Conservation (phyloP, 2,113 vertebrate genomes). For the Platysternon megacephalum region DNA sequence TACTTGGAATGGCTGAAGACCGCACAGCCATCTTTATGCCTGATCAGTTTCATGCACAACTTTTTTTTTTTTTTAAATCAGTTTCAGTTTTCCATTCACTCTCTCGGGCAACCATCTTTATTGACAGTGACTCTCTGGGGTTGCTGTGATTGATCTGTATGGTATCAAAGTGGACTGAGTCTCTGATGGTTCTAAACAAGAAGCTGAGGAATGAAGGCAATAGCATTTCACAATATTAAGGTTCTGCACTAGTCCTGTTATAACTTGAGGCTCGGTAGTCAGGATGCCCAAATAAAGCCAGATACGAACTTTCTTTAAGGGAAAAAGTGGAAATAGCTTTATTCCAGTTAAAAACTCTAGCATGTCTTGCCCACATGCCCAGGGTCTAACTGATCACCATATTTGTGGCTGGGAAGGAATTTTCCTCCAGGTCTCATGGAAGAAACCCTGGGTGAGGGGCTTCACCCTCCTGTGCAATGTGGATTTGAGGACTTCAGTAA, state of each 20-base stretch:
- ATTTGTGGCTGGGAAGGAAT: too few relatives aligned
- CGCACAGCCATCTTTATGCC: not conserved
- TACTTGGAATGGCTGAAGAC: not conserved
- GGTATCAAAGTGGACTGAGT: not conserved
- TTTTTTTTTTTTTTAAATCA: not conserved
- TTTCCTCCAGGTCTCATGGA: too few relatives aligned
- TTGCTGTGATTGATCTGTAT: not conserved
- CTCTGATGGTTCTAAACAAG: not conserved
- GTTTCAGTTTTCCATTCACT: not conserved
- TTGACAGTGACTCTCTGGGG: not conserved
- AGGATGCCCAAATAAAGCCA: not conserved
- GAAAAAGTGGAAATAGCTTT: not conserved
- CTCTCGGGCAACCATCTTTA: not conserved
- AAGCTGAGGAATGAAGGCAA: not conserved
- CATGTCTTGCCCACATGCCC: not conserved
- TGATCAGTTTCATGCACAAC: not conserved
- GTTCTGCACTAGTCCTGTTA: not conserved
- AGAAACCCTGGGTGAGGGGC: too few relatives aligned
- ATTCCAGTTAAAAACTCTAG: not conserved
- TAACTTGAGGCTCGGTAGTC: not conserved
- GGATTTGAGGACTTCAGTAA: too few relatives aligned
- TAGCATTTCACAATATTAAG: rapidly evolving
- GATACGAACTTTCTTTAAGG: not conserved
- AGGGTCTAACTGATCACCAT: too few relatives aligned
- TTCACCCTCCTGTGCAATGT: too few relatives aligned